A percentile compares a stretch with the other conserved stretches of the same genome.
Conservation (phyloP, 2,113 vertebrate genomes). For the Sapajus apella region DNA sequence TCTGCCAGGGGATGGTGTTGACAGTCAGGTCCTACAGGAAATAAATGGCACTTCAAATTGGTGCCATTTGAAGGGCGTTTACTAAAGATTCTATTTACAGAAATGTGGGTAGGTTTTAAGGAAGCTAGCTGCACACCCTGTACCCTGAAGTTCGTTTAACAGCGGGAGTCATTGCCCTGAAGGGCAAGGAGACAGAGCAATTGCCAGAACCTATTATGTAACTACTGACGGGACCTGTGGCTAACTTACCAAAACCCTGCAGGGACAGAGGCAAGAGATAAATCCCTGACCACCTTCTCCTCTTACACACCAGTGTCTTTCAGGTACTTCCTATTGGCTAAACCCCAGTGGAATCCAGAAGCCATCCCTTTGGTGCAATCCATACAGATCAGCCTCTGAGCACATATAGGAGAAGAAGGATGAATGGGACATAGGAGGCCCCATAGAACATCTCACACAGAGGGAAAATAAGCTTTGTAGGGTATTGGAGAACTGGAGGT, state of each 20-base stretch:
- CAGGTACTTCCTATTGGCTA: neutral
- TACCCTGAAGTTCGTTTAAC: neutral
- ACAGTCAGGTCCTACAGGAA: neutral
- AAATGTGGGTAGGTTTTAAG: neutral
- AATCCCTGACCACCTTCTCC: neutral
- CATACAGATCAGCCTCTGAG: neutral
- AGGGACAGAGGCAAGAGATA: neutral
- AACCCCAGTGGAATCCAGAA: neutral
- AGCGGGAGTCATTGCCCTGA: too few relatives aligned
- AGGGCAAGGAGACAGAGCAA: neutral
- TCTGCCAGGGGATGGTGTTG: neutral
- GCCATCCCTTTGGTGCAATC: neutral
- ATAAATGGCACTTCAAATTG: neutral
- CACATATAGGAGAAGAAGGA: neutral
- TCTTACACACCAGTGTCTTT: neutral
- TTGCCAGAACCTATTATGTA: neutral
- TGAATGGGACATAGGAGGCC: neutral
- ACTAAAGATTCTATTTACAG: neutral
- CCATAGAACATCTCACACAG: neutral
- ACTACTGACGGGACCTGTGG: neutral
- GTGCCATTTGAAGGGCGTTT: neutral
- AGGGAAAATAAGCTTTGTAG: neutral
- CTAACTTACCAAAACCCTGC: neutral
- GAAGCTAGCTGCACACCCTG: neutral
- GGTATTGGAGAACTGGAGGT: neutral